Conservation (phyloP, 2,797 vertebrate species). For the Scleropages formosus region DNA sequence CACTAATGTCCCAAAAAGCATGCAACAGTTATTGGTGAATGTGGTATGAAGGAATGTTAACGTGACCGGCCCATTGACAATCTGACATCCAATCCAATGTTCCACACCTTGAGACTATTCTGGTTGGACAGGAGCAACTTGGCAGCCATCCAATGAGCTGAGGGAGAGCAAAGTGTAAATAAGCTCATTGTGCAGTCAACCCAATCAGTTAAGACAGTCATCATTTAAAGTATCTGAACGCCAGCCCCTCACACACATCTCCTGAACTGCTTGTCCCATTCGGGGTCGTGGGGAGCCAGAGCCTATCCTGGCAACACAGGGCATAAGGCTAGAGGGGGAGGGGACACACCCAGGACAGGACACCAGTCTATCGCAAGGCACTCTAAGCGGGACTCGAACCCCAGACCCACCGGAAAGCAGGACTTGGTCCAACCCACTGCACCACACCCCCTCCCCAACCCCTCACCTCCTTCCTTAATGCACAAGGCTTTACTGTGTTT, state of each 20-base stretch:
- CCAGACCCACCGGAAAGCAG: too few relatives aligned
- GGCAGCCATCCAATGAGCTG: constrained; percentile 1
- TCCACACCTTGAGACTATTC: constrained; percentile 24
- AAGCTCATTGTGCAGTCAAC: not conserved
- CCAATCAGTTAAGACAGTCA: not conserved
- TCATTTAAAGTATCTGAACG: constrained; percentile 5
- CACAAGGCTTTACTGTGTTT: not conserved
- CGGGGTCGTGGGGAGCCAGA: too few relatives aligned
- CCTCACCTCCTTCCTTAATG: not conserved
- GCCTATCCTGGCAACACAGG: too few relatives aligned
- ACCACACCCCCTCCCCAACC: too few relatives aligned
- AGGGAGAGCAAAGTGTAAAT: not conserved
- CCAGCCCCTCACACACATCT: too few relatives aligned
- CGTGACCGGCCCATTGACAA: constrained; percentile 22
- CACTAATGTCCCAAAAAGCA: constrained; percentile 20
- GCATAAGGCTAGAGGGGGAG: too few relatives aligned
- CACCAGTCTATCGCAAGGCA: too few relatives aligned
- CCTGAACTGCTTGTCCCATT: too few relatives aligned
- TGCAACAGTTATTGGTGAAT: constrained; percentile 3
- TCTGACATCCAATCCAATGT: constrained; percentile 14
- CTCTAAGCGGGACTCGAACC: too few relatives aligned
- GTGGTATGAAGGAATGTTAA: not conserved
- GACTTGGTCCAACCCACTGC: too few relatives aligned
- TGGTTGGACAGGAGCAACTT: constrained; percentile 19
- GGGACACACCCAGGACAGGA: too few relatives aligned